Evolutionary conservation across 2,113 vertebrate genomes (phyloP), one percentile per base, ranked within the genome.

Genomic region (Etheostoma spectabile): DNA sequence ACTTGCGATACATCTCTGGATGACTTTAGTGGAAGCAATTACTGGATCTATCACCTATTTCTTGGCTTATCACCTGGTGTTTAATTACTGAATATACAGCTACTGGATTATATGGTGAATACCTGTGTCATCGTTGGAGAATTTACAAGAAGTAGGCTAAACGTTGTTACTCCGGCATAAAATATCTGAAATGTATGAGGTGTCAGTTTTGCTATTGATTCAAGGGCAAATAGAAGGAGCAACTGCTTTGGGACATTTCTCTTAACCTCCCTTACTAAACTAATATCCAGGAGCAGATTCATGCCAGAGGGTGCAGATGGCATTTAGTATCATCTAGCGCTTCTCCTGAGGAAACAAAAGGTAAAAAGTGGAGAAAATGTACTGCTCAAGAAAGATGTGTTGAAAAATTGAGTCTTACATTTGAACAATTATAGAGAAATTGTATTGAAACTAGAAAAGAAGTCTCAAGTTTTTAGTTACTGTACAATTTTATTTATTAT

Each of bases 11-110:
- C 19, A 74, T 77, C 57, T 86, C 57, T 80, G 86, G 85, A 85
- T 68, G 55, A 51, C 21, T 74, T 16, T 4, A 16, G 51, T 70
- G 12, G 3, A 72, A 75, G 69, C n/a, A 81, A 78, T 61, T 51
- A 62, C 61, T 83, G 86, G 48, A 90, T 77, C 64, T 75, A 11
- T 60, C 60, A n/a, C 14, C 16, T 55, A 42, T 52, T 60, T 77
- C 18, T 74, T 85, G 89, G 83, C 85, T 84, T 84, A 57, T 80
- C 24, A 64, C 35, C 38, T 72, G 72, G 59, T 79, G 57, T 68
- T 74, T 55, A 13, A 67, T 64, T 11, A 48, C 52, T 70, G 19
- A 46, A 49, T 74, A 51, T 49, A 67, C 27, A 61, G 57, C 62
- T 65, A 51, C 67, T 48, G 68, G 80, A 88, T 86, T 77, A 62